Evolutionary conservation across 53 echinoderm and acorn worm species (phyloP), one percentile per base, ranked within the genome.

Genomic region (Echinarachnius parma): DNA sequence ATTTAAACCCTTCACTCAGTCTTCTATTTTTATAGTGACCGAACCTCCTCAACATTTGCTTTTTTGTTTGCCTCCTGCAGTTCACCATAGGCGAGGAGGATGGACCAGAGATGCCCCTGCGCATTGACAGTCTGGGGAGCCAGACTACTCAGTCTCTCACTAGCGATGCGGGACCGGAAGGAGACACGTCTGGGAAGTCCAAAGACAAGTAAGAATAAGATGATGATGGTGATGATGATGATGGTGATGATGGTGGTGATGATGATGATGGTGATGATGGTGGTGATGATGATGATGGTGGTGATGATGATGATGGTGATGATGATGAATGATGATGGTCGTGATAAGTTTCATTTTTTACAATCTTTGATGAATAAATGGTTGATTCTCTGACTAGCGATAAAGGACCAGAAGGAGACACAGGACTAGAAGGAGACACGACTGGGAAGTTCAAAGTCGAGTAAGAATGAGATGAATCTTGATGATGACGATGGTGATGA

Each of bases 61-160:
- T 15, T 64, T 64, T 11, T 45, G 9, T 28, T 68, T 48, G 13
- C 31, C 0, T 48, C 48, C 15, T 68, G 21, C 33, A 68, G 68
- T 68, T 68, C 34, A 68, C 31, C 32, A 68, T 68, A 9, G 68
- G 68, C 16, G 68, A 50, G 34, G 68, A 68, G 15, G 68, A 68
- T 49, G 68, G 49, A 0, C 9, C 31, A 10, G 68, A 68, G 21
- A 28, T 46, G 4, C 32, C 32, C 4, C 49, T 49, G 21, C 49
- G 52, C 1, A 49, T 52, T 8, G 52, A 68, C 3, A 68, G 68
- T 19, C 31, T 48, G 32, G n/a, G n/a, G n/a, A n/a, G n/a, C n/a
- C n/a, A n/a, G n/a, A n/a, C n/a, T n/a, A n/a, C n/a, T n/a, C n/a
- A n/a, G n/a, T n/a, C n/a, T n/a, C n/a, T n/a, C n/a, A n/a, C n/a